phyloP scores from a whole-genome alignment of 2,888 invertebrate genomes.

The Lacanobia wlatinum region DNA sequence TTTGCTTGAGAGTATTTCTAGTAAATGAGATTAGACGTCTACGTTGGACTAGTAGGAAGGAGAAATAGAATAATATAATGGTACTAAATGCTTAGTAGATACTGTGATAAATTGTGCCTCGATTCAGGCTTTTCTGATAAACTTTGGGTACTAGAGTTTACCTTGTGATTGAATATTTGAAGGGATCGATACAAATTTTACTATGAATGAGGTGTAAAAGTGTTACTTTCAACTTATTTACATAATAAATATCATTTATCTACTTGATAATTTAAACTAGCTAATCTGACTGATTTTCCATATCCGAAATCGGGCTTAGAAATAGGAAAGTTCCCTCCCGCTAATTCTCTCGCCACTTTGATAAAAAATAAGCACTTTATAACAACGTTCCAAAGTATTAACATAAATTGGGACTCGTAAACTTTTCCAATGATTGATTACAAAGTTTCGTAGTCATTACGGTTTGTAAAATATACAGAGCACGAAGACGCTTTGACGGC shows the following conservation, averaged over 20 bases:
- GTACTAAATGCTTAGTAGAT: too few relatives aligned
- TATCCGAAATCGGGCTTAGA: too few relatives aligned
- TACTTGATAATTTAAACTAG: too few relatives aligned
- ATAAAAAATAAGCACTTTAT: background rate
- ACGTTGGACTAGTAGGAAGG: background rate
- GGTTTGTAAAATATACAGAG: background rate
- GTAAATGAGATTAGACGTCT: too few relatives aligned
- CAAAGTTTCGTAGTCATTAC: background rate
- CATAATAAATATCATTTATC: too few relatives aligned
- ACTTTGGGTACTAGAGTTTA: too few relatives aligned
- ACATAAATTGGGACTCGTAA: slow-evolving; percentile 10
- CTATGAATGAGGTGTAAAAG: too few relatives aligned
- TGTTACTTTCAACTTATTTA: too few relatives aligned
- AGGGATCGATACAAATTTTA: too few relatives aligned
- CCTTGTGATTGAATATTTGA: too few relatives aligned
- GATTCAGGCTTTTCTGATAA: too few relatives aligned
- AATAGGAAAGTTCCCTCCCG: too few relatives aligned
- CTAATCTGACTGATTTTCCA: background rate
- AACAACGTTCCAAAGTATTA: background rate
- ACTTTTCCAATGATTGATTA: slow-evolving; percentile 18
- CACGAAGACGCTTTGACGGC: background rate
- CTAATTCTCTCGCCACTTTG: slow-evolving; percentile 2
- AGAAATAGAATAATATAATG: background rate
- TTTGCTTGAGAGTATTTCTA: background rate
- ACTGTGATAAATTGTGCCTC: background rate